Evolutionary conservation across 2,888 invertebrate genomes (phyloP), one percentile per base, ranked within the genome.

Genomic region (Leptura quadrifasciata): DNA sequence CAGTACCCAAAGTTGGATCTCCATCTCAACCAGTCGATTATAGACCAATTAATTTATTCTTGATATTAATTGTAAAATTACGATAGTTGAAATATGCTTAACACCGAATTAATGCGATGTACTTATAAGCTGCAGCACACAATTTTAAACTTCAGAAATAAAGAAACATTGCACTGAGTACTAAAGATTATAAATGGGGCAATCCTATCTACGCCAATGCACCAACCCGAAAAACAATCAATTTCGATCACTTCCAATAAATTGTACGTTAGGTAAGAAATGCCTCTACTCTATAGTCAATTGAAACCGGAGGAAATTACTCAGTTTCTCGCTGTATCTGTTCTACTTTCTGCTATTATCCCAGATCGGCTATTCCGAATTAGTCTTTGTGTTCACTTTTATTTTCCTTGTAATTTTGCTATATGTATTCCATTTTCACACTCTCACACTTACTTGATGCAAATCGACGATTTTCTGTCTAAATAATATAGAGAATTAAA

Each of bases 231-330:
- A 69, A 69, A 69, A 69, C 58, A 69, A 69, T 69, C 69, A 69
- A 58, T 57, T 68, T 55, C 69, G 20, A 69, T 69, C 58, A 60
- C 57, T 69, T 69, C 69, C 58, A 60, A 69, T 69, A 69, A 69
- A 69, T 69, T 69, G 69, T 69, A 69, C 58, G 69, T 69, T 69
- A 69, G 69, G 69, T 69, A 69, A 69, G 69, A 69, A 69, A 69
- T 58, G 58, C 69, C 69, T 58, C 69, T 20, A 58, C 69, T 55
- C 58, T 69, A 31, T 69, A 69, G 69, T 69, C 69, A 69, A 69
- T 69, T 69, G 69, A 69, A 69, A 69, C 35, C 69, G 58, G 35
- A 39, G 69, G 69, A 58, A 69, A 69, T 69, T 69, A 69, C 69
- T 69, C 69, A 69, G 69, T 69, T 63, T 69, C 69, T 58, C 69